These are phyloP conservation scores for Dendrophyllia cribrosa DNA, from an alignment of 64 coral and sea anemone species.

Conservation along the genomic window DNA sequence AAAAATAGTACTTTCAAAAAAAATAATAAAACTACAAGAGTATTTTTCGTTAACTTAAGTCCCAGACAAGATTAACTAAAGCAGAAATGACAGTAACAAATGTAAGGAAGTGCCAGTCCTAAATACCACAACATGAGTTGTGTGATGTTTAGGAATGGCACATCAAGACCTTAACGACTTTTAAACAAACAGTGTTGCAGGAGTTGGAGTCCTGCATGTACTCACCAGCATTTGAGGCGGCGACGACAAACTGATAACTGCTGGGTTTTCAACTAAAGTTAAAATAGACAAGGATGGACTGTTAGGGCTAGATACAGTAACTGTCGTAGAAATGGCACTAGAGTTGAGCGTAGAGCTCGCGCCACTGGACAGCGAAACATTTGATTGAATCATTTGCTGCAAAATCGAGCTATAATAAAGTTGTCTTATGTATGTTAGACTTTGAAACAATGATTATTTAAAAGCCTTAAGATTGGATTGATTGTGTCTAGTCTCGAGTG, in stretches of 20 bases:
- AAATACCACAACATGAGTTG: conserved; percentile 35
- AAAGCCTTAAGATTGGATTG: background rate
- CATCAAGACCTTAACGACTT: conserved; percentile 51
- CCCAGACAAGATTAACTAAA: background rate
- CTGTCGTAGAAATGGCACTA: conserved; percentile 75
- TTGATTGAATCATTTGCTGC: conserved; percentile 96
- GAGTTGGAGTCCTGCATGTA: conserved; percentile 91
- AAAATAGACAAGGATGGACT: conserved; percentile 88
- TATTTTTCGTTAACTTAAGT: background rate
- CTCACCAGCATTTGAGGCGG: conserved; percentile 94
- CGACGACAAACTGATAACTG: conserved; percentile 76
- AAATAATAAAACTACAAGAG: background rate
- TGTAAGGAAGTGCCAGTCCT: conserved; percentile 1
- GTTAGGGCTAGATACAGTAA: conserved; percentile 80
- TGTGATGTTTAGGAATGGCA: conserved; percentile 49
- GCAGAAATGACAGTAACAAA: background rate
- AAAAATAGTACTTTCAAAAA: background rate
- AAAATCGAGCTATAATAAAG: conserved; percentile 84
- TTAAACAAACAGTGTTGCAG: conserved; percentile 88
- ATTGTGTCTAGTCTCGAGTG: no score
- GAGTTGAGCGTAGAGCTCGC: conserved; percentile 77
- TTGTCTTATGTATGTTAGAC: no score
- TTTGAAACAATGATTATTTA: no score
- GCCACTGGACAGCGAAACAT: conserved; percentile 86
- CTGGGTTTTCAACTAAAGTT: conserved; percentile 82